Evolutionary conservation across 2,888 invertebrate species (phyloP).

Genomic region (Branchellion lobata): DNA sequence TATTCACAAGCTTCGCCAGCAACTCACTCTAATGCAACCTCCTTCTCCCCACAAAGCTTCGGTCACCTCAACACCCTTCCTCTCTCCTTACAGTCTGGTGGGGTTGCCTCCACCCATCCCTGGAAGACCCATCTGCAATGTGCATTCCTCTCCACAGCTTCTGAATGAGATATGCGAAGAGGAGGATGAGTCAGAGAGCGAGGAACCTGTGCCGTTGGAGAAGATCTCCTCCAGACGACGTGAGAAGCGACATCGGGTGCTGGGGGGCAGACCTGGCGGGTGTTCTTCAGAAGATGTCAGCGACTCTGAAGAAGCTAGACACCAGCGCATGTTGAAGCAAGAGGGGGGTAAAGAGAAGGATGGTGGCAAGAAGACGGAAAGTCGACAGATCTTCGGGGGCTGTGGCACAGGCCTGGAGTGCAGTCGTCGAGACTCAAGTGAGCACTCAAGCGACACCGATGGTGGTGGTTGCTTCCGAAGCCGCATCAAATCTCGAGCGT

Average conservation of each 20-base stretch:
- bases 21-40: not conserved
- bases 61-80: not conserved
- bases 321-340: constrained; percentile 57
- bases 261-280: not conserved
- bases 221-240: not conserved
- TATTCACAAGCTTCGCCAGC: constrained; percentile 60
- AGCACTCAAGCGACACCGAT: constrained; percentile 62
- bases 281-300: constrained; percentile 86
- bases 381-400: not conserved
- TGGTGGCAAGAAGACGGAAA: not conserved
- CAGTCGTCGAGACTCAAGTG: constrained; percentile 59
- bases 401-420: not conserved
- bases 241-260: constrained; percentile 1
- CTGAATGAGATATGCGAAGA: constrained; percentile 74
- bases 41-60: not conserved
- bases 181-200: constrained; percentile 66
- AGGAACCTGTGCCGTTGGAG: constrained; percentile 51
- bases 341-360: not conserved
- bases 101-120: constrained; percentile 53
- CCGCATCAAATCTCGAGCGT: not conserved
- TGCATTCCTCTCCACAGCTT: constrained; percentile 65
- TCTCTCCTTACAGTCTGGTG: constrained; percentile 33
- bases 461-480: constrained; percentile 52
- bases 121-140: constrained; percentile 61
- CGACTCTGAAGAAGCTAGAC: constrained; percentile 68